A percentile compares a stretch with the other conserved stretches of the same genome.
These are phyloP conservation scores for Canis aureus DNA, from an alignment of 2,113 vertebrate genomes.

Conservation along the genomic window DNA sequence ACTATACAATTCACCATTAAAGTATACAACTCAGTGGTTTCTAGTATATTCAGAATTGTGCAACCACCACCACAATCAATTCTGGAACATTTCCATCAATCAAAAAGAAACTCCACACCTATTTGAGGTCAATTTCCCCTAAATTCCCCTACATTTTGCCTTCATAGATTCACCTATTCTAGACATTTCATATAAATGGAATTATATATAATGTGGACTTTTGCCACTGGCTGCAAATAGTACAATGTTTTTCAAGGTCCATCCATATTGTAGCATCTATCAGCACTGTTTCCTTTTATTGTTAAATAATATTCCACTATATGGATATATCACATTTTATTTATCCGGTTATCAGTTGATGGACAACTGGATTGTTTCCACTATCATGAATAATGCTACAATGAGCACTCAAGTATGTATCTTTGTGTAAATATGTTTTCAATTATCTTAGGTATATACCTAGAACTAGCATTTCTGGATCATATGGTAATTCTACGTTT, in stretches of 20 bases:
- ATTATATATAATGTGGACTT: background rate
- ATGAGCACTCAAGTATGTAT: background rate
- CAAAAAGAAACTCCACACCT: background rate
- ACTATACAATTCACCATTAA: slow-evolving; percentile 8
- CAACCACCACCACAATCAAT: background rate
- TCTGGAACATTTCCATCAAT: background rate
- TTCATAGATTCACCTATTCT: background rate
- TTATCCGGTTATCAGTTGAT: background rate
- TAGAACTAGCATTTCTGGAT: background rate
- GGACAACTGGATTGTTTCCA: background rate
- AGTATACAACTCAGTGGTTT: background rate
- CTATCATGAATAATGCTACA: background rate
- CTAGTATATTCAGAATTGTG: background rate
- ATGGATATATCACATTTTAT: background rate
- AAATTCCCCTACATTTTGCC: background rate
- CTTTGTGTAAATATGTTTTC: background rate
- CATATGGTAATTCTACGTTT: background rate
- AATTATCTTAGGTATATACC: background rate
- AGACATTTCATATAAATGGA: background rate
- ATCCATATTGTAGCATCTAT: background rate
- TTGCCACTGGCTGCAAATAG: background rate
- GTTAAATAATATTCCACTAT: background rate
- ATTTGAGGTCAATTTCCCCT: background rate
- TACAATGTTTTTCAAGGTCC: background rate
- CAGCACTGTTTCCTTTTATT: background rate